Percentiles rank a stretch among this genome's conserved stretches.
These are phyloP conservation scores for Erebia epiphron DNA, from an alignment of 2,888 invertebrate genomes.

Conservation along the genomic window DNA sequence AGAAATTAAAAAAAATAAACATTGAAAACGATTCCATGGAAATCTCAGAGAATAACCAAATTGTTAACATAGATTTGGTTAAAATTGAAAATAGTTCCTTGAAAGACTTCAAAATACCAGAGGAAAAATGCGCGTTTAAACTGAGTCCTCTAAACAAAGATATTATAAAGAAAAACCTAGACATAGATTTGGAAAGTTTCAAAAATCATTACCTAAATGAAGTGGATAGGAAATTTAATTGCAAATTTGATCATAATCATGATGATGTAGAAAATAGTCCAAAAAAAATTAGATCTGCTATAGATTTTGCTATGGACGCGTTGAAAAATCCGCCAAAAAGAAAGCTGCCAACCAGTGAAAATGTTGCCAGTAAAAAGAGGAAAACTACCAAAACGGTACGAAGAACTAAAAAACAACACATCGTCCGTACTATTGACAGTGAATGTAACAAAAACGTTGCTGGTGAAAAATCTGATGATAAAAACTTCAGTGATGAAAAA, in stretches of 20 bases:
- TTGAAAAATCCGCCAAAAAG: constrained; percentile 39
- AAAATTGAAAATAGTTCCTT: constrained; percentile 45
- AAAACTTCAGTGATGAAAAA: background rate
- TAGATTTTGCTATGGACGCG: background rate
- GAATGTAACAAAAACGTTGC: background rate
- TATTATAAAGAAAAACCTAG: constrained; percentile 45
- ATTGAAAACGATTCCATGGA: constrained; percentile 60
- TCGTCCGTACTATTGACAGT: background rate
- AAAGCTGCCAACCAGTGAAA: constrained; percentile 24
- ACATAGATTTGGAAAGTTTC: constrained; percentile 65
- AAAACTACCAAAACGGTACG: constrained; percentile 30
- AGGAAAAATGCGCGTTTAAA: constrained; percentile 51
- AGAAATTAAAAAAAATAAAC: constrained; percentile 40
- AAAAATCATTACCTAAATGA: constrained; percentile 65
- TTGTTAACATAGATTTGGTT: constrained; percentile 55
- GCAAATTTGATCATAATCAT: constrained; percentile 22
- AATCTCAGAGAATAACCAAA: constrained; percentile 59
- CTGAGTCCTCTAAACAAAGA: constrained; percentile 57
- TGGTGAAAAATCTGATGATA: background rate
- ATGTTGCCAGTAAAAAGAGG: constrained; percentile 28
- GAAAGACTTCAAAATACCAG: constrained; percentile 37
- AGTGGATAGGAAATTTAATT: constrained; percentile 47
- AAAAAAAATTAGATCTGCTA: background rate
- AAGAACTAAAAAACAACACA: background rate
- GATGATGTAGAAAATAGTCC: constrained; percentile 13